These are phyloP conservation scores for Ditylenchus weischeri DNA, from an alignment of 2,888 invertebrate species.

Conservation along the genomic window DNA sequence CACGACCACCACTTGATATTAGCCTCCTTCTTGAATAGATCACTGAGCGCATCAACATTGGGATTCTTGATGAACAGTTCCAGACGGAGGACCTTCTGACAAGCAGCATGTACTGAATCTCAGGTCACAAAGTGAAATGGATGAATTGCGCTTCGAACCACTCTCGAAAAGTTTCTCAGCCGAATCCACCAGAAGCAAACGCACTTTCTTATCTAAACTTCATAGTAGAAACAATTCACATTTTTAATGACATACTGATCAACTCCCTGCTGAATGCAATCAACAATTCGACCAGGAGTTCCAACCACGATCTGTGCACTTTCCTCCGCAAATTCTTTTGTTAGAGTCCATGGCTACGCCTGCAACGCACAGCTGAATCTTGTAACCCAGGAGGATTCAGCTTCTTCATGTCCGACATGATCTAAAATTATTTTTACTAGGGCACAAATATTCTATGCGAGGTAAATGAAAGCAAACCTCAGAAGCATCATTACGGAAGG, in stretches of 20 bases:
- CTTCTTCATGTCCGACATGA: too few relatives aligned
- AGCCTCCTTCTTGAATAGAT: not conserved
- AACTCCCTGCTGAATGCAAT: not conserved
- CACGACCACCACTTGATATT: too few relatives aligned
- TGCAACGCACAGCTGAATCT: slow-evolving; percentile 2
- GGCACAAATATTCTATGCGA: too few relatives aligned
- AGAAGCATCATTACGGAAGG: not conserved
- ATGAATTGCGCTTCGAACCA: not conserved
- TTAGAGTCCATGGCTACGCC: not conserved
- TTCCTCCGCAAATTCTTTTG: not conserved
- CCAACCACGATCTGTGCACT: not conserved
- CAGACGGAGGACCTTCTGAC: not conserved
- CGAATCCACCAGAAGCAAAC: not conserved
- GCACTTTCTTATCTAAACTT: not conserved
- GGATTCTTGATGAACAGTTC: slow-evolving; percentile 1
- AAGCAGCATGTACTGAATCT: slow-evolving; percentile 3
- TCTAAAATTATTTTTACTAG: too few relatives aligned
- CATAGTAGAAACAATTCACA: too few relatives aligned
- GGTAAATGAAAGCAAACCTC: not conserved
- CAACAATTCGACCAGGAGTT: not conserved
- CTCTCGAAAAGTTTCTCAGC: not conserved
- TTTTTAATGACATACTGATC: too few relatives aligned
- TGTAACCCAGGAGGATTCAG: not conserved
- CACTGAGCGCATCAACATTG: not conserved
- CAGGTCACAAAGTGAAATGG: not conserved